Evolutionary conservation across 2,797 vertebrate genomes (phyloP).

Genomic region (Thalassophryne amazonica): DNA sequence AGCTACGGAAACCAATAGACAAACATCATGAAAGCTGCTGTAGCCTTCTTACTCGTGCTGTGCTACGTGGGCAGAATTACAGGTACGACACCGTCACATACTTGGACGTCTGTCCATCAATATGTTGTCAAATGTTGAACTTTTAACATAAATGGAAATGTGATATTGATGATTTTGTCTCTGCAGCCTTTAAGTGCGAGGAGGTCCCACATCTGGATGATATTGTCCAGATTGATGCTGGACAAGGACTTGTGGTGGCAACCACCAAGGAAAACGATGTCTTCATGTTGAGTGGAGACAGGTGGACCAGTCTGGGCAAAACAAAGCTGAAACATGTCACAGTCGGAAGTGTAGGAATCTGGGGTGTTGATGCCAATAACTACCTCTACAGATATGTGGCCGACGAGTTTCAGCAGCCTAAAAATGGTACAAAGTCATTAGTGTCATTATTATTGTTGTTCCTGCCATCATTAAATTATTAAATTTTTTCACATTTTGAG

Average conservation of each 20-base stretch:
- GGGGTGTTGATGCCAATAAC: not conserved
- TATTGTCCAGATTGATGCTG: constrained; percentile 34
- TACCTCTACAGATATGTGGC: constrained; percentile 8
- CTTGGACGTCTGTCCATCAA: no score
- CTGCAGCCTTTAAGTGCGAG: not conserved
- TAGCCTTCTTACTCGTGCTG: constrained; percentile 12
- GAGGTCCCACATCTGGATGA: not conserved
- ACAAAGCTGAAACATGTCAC: constrained; percentile 7
- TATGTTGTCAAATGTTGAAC: no score
- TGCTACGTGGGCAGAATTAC: not conserved
- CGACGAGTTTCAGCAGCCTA: rapidly evolving
- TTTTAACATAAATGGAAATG: not conserved
- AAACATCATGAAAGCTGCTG: constrained; percentile 19
- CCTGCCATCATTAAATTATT: no score
- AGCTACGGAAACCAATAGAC: not conserved
- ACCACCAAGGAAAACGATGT: not conserved
- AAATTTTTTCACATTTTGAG: no score
- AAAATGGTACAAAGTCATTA: not conserved
- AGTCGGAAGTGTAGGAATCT: constrained; percentile 28
- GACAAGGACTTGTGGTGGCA: constrained; percentile 15
- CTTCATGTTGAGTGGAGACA: not conserved
- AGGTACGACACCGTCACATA: constrained; percentile 4
- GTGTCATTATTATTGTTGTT: not conserved
- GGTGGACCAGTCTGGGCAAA: not conserved
- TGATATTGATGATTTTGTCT: not conserved